These are phyloP conservation scores for Chiloscyllium plagiosum DNA, from an alignment of 2,113 vertebrate species.

Conservation along the genomic window DNA sequence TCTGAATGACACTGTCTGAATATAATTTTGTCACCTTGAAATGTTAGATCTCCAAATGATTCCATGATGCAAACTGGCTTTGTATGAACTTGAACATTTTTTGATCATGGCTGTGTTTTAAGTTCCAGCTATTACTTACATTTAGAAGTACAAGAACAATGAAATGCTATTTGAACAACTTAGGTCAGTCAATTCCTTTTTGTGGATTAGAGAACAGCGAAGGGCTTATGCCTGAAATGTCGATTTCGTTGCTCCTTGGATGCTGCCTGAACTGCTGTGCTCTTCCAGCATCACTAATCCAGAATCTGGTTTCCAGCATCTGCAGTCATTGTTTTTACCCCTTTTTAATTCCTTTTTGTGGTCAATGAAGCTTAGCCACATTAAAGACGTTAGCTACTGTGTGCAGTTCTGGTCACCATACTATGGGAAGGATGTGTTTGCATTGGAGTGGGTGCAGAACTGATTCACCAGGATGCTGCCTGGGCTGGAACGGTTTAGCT, in stretches of 20 bases:
- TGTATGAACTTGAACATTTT: background rate
- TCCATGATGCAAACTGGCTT: background rate
- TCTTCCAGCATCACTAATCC: too few relatives aligned
- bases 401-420: too few relatives aligned
- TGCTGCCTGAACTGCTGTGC: too few relatives aligned
- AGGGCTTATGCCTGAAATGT: too few relatives aligned
- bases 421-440: too few relatives aligned
- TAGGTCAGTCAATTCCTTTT: background rate
- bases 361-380: background rate
- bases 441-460: too few relatives aligned
- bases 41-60: background rate
- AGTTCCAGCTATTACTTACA: background rate
- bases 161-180: background rate
- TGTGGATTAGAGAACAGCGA: too few relatives aligned
- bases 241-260: too few relatives aligned
- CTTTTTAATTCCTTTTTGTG: background rate
- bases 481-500: too few relatives aligned
- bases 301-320: too few relatives aligned
- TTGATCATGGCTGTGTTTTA: background rate
- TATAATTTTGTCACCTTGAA: background rate
- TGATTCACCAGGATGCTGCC: too few relatives aligned
- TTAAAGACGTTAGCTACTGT: background rate
- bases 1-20: background rate
- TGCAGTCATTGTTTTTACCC: too few relatives aligned
- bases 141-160: background rate